phyloP scores from a whole-genome alignment of 2,888 invertebrate species.

The Sphaerophoria rueppellii region DNA sequence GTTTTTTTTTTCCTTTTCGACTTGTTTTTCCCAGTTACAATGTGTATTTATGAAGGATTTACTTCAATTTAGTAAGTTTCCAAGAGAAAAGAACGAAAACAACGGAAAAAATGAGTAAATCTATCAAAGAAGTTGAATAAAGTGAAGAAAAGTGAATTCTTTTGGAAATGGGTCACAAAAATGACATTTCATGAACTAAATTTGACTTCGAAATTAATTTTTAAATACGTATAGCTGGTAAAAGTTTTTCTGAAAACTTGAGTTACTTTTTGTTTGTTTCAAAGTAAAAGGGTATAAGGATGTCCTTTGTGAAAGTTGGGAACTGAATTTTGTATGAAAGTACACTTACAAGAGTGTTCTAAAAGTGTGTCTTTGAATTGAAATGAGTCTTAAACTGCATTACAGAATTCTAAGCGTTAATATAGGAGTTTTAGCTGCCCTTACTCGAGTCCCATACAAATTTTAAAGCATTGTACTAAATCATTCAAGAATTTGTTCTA shows the following conservation, averaged over 20 bases:
- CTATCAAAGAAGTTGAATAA: constrained; percentile 11
- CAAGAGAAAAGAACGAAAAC: neutral
- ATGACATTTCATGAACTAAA: constrained; percentile 5
- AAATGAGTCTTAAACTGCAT: no score
- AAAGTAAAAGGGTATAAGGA: no score
- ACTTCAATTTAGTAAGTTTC: neutral
- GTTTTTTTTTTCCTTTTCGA: neutral
- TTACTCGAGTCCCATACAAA: no score
- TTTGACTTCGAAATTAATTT: constrained; percentile 17
- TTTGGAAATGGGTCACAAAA: constrained; percentile 11
- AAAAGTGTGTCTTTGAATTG: no score
- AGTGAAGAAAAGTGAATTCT: neutral
- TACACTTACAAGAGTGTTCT: no score
- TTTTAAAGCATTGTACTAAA: no score
- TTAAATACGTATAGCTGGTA: neutral
- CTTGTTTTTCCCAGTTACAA: neutral
- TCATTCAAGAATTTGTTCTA: no score
- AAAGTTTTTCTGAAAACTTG: neutral
- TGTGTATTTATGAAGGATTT: constrained; percentile 14
- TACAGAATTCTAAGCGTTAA: no score
- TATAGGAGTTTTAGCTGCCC: no score
- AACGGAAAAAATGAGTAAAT: neutral
- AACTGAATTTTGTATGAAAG: neutral
- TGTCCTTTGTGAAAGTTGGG: neutral
- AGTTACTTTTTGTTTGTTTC: neutral